phyloP scores from a whole-genome alignment of 2,888 invertebrate species.

The Ophioninae sp. region DNA sequence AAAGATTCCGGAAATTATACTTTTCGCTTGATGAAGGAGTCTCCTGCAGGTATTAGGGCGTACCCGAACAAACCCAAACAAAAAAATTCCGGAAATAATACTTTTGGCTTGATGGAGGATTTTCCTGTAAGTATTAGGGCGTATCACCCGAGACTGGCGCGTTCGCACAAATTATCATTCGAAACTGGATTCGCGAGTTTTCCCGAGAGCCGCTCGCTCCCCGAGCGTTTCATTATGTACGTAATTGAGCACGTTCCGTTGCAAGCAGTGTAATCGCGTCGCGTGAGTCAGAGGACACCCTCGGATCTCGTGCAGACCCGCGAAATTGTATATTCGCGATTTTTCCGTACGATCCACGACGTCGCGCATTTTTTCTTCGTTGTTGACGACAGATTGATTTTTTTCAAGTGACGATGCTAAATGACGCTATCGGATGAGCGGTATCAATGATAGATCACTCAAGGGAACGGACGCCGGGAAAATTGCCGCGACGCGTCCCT shows the following conservation, averaged over 20 bases:
- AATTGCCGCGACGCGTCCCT: background rate
- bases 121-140: too few relatives aligned
- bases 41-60: too few relatives aligned
- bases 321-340: background rate
- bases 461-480: slow-evolving; percentile 1
- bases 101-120: too few relatives aligned
- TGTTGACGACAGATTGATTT: background rate
- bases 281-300: background rate
- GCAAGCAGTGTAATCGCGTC: background rate
- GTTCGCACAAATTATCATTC: background rate
- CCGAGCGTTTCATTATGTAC: background rate
- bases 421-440: background rate
- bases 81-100: too few relatives aligned
- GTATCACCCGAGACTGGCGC: background rate
- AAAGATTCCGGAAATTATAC: too few relatives aligned
- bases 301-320: background rate
- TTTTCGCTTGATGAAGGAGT: too few relatives aligned
- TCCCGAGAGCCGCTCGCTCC: background rate
- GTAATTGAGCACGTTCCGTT: background rate
- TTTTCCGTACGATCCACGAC: background rate
- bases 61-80: too few relatives aligned
- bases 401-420: too few relatives aligned
- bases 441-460: background rate
- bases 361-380: background rate
- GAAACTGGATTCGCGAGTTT: background rate